Conservation (phyloP, 2,888 invertebrate genomes). For the Stenichneumon culpator region DNA sequence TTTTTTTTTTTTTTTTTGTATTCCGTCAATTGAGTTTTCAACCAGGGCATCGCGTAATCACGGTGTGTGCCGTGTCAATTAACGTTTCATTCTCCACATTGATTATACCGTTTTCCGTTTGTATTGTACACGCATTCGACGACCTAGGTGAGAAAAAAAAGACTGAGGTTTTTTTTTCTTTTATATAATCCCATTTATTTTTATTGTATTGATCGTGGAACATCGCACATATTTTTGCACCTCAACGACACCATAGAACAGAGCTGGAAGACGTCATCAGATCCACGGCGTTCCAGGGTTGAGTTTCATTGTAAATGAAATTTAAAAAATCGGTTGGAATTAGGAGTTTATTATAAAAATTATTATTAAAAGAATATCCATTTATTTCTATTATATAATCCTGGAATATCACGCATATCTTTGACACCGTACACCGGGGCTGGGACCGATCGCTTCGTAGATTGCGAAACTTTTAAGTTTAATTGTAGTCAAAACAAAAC, state of each 20-base stretch:
- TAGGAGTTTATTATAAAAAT: neutral
- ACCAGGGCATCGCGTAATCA: neutral
- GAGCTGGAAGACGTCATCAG: too few relatives aligned
- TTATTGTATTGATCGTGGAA: neutral
- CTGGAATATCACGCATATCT: too few relatives aligned
- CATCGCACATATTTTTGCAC: too few relatives aligned
- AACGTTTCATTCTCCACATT: neutral
- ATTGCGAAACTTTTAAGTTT: too few relatives aligned
- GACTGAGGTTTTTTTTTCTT: neutral
- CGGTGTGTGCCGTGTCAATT: neutral
- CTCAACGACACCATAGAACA: too few relatives aligned
- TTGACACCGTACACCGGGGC: too few relatives aligned
- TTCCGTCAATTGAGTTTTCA: constrained; percentile 14
- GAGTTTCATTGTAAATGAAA: neutral
- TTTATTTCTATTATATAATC: too few relatives aligned
- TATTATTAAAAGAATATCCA: too few relatives aligned
- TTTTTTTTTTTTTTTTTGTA: constrained; percentile 27
- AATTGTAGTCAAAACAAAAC: too few relatives aligned
- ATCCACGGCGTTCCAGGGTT: neutral
- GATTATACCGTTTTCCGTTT: neutral
- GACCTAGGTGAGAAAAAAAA: neutral
- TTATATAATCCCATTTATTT: neutral
- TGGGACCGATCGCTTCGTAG: too few relatives aligned
- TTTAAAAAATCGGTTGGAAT: neutral
- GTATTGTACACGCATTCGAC: neutral